These are phyloP conservation scores for Malthinus flaveolus DNA, from an alignment of 2,888 invertebrate genomes.

Conservation along the genomic window DNA sequence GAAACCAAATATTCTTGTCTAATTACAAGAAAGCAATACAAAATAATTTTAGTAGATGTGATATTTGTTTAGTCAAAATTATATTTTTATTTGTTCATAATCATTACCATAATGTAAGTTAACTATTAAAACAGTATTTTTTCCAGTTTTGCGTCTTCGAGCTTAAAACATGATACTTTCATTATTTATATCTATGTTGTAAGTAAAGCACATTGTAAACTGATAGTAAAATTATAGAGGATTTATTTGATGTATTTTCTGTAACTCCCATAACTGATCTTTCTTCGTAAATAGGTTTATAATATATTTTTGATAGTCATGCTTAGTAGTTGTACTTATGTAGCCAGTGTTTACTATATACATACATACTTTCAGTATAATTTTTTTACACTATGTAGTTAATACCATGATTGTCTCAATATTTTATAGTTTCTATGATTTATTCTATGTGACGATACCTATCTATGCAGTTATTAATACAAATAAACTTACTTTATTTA, in stretches of 20 bases:
- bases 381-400: slow-evolving; percentile 2
- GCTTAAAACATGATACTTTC: slow-evolving; percentile 3
- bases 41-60: slow-evolving; percentile 34
- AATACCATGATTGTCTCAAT: slow-evolving; percentile 3
- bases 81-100: slow-evolving; percentile 26
- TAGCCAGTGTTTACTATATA: slow-evolving; percentile 24
- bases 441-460: slow-evolving; percentile 1
- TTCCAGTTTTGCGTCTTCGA: slow-evolving; percentile 26
- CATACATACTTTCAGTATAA: neutral
- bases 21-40: slow-evolving; percentile 26
- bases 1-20: slow-evolving; percentile 28
- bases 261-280: neutral
- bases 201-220: neutral
- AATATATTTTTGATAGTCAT: slow-evolving; percentile 1
- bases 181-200: slow-evolving; percentile 22
- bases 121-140: slow-evolving; percentile 32
- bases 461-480: neutral
- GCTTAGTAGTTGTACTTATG: slow-evolving; percentile 21
- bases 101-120: slow-evolving; percentile 25
- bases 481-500: too few relatives aligned
- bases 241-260: slow-evolving; percentile 2
- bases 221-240: neutral
- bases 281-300: slow-evolving; percentile 2
- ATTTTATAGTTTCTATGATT: neutral
- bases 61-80: slow-evolving; percentile 33